phyloP scores from a whole-genome alignment of 1,140 invertebrate species.

The Brachionus rotundiformis region DNA sequence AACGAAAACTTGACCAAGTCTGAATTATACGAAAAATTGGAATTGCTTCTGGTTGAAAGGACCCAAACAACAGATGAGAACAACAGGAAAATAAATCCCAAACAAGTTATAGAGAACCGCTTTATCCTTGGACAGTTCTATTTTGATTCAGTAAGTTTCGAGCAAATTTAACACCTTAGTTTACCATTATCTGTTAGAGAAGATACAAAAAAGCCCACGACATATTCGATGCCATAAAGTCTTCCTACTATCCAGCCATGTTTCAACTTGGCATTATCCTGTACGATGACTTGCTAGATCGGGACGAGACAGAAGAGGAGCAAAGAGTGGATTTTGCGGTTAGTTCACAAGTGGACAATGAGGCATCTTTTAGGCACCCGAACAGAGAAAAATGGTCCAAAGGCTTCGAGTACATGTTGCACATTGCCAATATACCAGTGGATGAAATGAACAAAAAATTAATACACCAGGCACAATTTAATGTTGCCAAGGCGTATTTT shows the following conservation, averaged over 20 bases:
- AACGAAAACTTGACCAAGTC: slow-evolving; percentile 55
- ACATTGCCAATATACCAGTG: slow-evolving; percentile 55
- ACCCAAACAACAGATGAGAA: slow-evolving; percentile 56
- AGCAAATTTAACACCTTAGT: neutral
- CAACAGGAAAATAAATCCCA: slow-evolving; percentile 16
- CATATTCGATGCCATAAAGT: slow-evolving; percentile 60
- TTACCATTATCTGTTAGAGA: slow-evolving; percentile 55
- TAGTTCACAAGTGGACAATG: neutral
- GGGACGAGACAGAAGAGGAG: slow-evolving; percentile 51
- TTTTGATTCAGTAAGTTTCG: slow-evolving; percentile 59
- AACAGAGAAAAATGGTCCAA: slow-evolving; percentile 54
- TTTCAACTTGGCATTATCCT: slow-evolving; percentile 61
- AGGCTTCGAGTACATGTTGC: slow-evolving; percentile 59
- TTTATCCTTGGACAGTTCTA: slow-evolving; percentile 63
- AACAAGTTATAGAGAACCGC: slow-evolving; percentile 51
- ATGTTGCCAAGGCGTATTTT: slow-evolving; percentile 62
- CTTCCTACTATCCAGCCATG: slow-evolving; percentile 59
- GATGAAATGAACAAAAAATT: slow-evolving; percentile 56
- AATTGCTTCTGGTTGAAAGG: slow-evolving; percentile 59
- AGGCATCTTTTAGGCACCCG: slow-evolving; percentile 18
- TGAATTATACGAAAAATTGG: slow-evolving; percentile 60
- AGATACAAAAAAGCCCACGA: slow-evolving; percentile 58
- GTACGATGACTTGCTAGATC: slow-evolving; percentile 60
- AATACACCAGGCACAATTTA: slow-evolving; percentile 58
- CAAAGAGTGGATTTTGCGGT: neutral